Base-by-base conservation (phyloP, 2,113 vertebrate species). In the Scophthalmus maximus region DNA sequence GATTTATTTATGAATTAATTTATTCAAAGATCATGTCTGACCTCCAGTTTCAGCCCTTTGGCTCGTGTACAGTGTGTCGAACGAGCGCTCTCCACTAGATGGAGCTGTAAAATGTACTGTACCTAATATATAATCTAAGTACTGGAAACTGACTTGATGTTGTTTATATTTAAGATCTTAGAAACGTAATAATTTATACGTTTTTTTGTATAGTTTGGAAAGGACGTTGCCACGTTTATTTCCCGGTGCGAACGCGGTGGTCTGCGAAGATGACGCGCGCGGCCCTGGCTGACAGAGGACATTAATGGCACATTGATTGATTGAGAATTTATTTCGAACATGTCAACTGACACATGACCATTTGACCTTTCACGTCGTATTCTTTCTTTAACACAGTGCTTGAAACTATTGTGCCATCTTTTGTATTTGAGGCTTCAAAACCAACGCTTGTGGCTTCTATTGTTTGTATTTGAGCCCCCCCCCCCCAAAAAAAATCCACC, bases 1-100 rank as follows among this genome's bases (percentile, higher is more conserved):
- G 76, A 88, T 92, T 91, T 89, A 92, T 92, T 91, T 89, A 88
- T 89, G 89, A 88, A 89, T 90, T 87, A 82, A 90, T 87, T 91
- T 88, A 90, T 91, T 92, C 89, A 88, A 79, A 71, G 89, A 91
- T 90, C 50, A 73, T 84, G 88, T 92, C 81, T 79, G 26, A 88
- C 6, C 60, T 55, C 67, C 79, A 71, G 89, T 88, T 78, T 77
- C 84, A 76, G 87, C 40, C 76, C 78, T 74, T 79, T 76, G 80
- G 82, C 67, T 84, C 46, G 26, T 78, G 79, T 81, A 76, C 63
- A 65, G 74, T 76, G 62, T 78, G 50, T 53, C 50, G 27, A 68
- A 44, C 53, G 66, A 56, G 66, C 12, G 51, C 27, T 23, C 58
- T 74, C 65, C 29, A 40, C 61, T 76, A 34, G 34, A 60, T 29